phyloP scores from a whole-genome alignment of 2,797 vertebrate genomes.

The Chromobotia macracanthus region DNA sequence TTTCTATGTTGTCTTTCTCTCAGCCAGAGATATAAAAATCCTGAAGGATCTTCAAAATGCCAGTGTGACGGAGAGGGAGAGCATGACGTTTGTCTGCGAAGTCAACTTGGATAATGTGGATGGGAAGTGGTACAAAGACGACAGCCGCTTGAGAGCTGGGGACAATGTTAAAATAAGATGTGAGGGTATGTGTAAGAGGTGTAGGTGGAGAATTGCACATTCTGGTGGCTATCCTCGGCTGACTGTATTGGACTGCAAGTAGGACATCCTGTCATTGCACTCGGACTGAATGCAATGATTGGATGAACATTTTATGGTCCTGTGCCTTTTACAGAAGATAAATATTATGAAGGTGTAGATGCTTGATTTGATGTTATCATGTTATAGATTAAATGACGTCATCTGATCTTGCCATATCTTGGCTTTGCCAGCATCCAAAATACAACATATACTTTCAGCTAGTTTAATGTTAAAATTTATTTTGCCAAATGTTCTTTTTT shows the following conservation, averaged over 20 bases:
- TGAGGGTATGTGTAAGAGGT: slow-evolving; percentile 76
- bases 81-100: slow-evolving; percentile 84
- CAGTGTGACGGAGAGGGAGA: slow-evolving; percentile 84
- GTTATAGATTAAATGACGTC: too few species aligned
- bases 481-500: too few species aligned
- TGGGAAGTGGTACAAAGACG: slow-evolving; percentile 90
- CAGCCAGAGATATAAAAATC: slow-evolving; percentile 88
- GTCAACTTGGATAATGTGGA: slow-evolving; percentile 89
- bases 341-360: background rate
- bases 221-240: background rate
- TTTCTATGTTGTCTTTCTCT: slow-evolving; percentile 32
- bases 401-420: too few species aligned
- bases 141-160: slow-evolving; percentile 79
- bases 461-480: too few species aligned
- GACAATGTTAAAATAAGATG: slow-evolving; percentile 89
- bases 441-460: too few species aligned
- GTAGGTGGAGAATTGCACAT: background rate
- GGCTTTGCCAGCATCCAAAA: too few species aligned
- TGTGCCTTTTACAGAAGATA: too few species aligned
- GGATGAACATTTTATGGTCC: too few species aligned
- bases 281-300: too few species aligned
- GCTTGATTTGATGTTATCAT: too few species aligned
- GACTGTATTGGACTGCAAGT: too few species aligned
- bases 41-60: slow-evolving; percentile 84
- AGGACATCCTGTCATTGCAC: too few species aligned